Evolutionary conservation across 2,888 invertebrate species (phyloP).

Genomic region (Chrysodeixis includens): DNA sequence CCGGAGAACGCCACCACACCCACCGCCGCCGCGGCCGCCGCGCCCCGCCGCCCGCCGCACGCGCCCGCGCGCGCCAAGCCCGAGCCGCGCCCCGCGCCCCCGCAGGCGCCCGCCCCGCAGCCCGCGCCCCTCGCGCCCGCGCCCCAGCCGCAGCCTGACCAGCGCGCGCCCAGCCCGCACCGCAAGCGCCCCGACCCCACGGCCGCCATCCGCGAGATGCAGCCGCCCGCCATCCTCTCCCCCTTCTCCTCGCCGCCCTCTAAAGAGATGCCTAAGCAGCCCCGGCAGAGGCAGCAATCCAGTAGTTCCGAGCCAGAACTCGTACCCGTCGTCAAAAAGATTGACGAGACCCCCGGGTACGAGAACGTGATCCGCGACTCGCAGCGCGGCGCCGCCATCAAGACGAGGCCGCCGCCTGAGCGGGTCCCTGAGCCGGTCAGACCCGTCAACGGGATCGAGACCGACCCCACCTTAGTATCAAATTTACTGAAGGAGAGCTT

Average conservation of each 20-base stretch:
- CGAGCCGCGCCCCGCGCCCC: conserved; percentile 61
- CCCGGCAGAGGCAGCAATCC: conserved; percentile 73
- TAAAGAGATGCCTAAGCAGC: conserved; percentile 74
- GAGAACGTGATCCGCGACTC: conserved; percentile 90
- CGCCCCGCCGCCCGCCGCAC: conserved; percentile 63
- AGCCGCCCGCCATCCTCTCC: conserved; percentile 81
- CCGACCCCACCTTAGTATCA: conserved; percentile 92
- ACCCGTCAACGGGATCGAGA: conserved; percentile 91
- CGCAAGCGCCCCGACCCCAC: conserved; percentile 78
- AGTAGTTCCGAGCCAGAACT: conserved; percentile 89
- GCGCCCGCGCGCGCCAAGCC: conserved; percentile 58
- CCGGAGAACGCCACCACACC: conserved; percentile 90
- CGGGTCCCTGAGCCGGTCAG: conserved; percentile 69
- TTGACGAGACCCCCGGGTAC: conserved; percentile 90
- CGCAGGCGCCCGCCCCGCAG: conserved; percentile 51
- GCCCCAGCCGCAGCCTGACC: conserved; percentile 52
- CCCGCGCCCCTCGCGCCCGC: conserved; percentile 62
- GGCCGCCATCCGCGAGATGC: conserved; percentile 80
- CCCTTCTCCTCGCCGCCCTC: conserved; percentile 86
- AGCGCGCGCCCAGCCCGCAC: conserved; percentile 73
- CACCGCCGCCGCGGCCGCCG: conserved; percentile 78
- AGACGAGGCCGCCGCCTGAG: conserved; percentile 77
- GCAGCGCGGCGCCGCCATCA: conserved; percentile 76
- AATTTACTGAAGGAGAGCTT: conserved; percentile 91
- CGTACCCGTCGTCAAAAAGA: conserved; percentile 90